Evolutionary conservation across 2,888 invertebrate genomes (phyloP), one percentile per base, ranked within the genome.

Genomic region (Ceramica pisi): DNA sequence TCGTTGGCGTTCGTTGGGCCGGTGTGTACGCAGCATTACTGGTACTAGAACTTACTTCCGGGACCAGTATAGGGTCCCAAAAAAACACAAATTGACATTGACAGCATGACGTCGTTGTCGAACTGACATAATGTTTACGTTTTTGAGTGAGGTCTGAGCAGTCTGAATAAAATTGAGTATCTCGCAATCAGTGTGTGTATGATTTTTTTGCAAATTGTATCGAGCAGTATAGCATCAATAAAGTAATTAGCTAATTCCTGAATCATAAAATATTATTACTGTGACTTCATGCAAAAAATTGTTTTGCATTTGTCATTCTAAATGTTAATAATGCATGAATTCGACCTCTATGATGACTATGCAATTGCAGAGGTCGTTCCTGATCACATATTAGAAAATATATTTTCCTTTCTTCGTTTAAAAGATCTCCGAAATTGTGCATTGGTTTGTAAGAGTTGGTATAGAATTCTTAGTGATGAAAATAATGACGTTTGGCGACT

Each of bases 401-500:
- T 99, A 94, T 99, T 99, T 96, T 98, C 99, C 8, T 99, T 98
- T 96, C 96, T 99, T 90, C 98, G 98, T 89, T 96, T 99, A 71
- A 97, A 97, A 89, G 99, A 99, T 92, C 95, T 99, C 80, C 96
- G 97, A 88, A 98, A 98, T 93, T 99, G 99, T 96, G 97, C 98
- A 78, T 95, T 99, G 85, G 99, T 99, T 67, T 99, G 99, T 95
- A 98, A 98, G 93, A 98, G 97, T 89, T 99, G 99, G 99, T 98
- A 98, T 91, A 97, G 97, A 91, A 98, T 98, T 92, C 96, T 99
- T 71, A 98, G 97, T 91, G 98, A 99, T 90, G 99, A 99, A 95
- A 99, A 99, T 94, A 98, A 98, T 94, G 99, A 99, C 88, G 98
- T 99, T 77, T 99, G 99, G 99, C 97, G 99, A 90, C 96, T 97